These are phyloP conservation scores for Noctuana brunneofusca DNA, from an alignment of 2,888 invertebrate species.

Conservation along the genomic window DNA sequence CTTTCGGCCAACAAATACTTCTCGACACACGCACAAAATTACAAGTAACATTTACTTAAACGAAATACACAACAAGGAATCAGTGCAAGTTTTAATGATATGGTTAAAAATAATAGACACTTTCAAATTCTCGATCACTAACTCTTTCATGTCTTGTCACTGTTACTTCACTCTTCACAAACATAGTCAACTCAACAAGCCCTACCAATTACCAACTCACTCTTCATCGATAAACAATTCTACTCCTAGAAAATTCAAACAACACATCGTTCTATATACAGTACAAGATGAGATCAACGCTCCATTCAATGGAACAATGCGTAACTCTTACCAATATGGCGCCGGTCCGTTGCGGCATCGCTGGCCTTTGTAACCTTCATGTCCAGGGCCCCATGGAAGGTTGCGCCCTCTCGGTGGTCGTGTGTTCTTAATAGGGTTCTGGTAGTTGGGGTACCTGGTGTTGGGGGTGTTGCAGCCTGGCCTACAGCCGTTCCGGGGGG, in stretches of 20 bases:
- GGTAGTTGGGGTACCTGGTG: constrained; percentile 54
- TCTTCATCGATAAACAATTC: background rate
- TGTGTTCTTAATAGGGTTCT: constrained; percentile 56
- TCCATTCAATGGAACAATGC: background rate
- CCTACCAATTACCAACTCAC: too few species aligned
- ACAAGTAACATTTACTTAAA: too few species aligned
- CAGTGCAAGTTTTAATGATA: too few species aligned
- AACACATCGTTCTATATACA: constrained; percentile 1
- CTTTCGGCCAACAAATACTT: too few species aligned
- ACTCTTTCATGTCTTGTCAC: too few species aligned
- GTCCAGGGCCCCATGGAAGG: constrained; percentile 68
- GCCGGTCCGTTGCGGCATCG: constrained; percentile 66
- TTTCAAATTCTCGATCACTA: too few species aligned
- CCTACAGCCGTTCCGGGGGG: constrained; percentile 69
- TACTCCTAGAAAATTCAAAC: background rate
- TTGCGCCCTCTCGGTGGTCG: constrained; percentile 63
- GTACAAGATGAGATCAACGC: constrained; percentile 25
- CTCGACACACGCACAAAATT: too few species aligned
- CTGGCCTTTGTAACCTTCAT: constrained; percentile 71
- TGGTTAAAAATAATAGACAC: too few species aligned
- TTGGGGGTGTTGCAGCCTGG: constrained; percentile 60
- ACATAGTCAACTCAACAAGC: too few species aligned
- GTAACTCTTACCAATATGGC: constrained; percentile 67
- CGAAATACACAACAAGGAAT: too few species aligned
- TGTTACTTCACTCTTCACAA: too few species aligned